Base-by-base conservation (phyloP, 2,797 vertebrate species). In the Amblyraja radiata region DNA sequence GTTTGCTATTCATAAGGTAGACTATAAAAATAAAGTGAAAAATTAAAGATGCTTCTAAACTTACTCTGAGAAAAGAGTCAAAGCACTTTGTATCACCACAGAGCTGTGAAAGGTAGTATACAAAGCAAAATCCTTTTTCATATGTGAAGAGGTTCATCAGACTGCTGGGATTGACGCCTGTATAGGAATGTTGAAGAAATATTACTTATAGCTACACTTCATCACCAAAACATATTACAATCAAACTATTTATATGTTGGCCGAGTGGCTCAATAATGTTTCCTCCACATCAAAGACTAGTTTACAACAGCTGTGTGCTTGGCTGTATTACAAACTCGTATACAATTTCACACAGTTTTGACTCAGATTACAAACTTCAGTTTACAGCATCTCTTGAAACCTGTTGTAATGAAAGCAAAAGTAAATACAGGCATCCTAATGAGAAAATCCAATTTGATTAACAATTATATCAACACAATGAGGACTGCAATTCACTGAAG, bases 81-180 rank as follows among this genome's bases (percentile, higher is more conserved):
- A 99, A 99, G 94, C 96, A 96, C 68, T 96, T 95, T 63, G 97
- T 96, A 94, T 98, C 98, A 5, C 98, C 98, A 13, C 98, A 97
- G 80, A 99, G 97, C 96, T 98, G 96, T 0, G 98, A 98, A 94
- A 99, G 96, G 95, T 99, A 99, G 76, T 98, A 97, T 94, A 99
- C 98, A 14, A 99, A 99, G 94, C 98, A 99, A 96, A 98, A 99
- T 79, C 98, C 98, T 95, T 99, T 99, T 96, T 99, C 98, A 4
- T 99, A 99, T 77, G 98, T 99, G 96, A 99, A 99, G 61, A 99
- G 97, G 94, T 99, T 99, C 98, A 99, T 99, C 94, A 99, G 95
- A 94, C 98, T 98, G 96, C 98, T 98, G 93, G 98, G 98, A 94
- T 99, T 99, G 95, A 99, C 98, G 93, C 98, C 98, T 99, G 95